Conservation (phyloP, 2,797 vertebrate genomes). For the Trichosurus vulpecula region DNA sequence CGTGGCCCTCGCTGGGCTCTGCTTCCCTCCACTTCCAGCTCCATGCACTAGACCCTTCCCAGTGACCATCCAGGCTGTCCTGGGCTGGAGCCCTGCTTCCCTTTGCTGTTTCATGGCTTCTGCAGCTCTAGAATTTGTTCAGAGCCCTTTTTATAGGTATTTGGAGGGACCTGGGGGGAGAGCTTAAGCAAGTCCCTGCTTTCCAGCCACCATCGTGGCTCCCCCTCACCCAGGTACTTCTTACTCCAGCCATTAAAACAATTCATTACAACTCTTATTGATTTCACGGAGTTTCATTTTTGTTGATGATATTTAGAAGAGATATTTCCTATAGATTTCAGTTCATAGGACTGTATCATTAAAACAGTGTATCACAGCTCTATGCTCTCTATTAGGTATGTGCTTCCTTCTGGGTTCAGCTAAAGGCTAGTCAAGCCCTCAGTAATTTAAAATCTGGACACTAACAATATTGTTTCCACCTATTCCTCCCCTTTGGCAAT, state of each 20-base stretch:
- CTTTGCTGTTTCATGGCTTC: no score
- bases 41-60: no score
- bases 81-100: no score
- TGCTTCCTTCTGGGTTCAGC: slow-evolving; percentile 29
- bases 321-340: not conserved
- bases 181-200: no score
- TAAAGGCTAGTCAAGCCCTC: slow-evolving; percentile 24
- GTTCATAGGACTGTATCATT: not conserved
- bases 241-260: not conserved
- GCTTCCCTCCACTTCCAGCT: no score
- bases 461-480: slow-evolving; percentile 24
- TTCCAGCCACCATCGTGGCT: no score
- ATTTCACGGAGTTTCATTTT: not conserved
- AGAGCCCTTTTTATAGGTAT: no score
- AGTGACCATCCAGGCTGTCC: no score
- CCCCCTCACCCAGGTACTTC: not conserved
- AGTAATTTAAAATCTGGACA: slow-evolving; percentile 12
- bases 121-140: no score
- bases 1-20: no score
- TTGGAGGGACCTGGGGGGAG: no score
- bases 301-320: not conserved
- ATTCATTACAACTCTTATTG: not conserved
- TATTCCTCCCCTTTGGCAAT: not conserved
- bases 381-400: not conserved
- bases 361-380: slow-evolving; percentile 1